Conservation (phyloP, 30 jellyfish, hydroid and myxozoan species). For the Cassiopea andromeda region DNA sequence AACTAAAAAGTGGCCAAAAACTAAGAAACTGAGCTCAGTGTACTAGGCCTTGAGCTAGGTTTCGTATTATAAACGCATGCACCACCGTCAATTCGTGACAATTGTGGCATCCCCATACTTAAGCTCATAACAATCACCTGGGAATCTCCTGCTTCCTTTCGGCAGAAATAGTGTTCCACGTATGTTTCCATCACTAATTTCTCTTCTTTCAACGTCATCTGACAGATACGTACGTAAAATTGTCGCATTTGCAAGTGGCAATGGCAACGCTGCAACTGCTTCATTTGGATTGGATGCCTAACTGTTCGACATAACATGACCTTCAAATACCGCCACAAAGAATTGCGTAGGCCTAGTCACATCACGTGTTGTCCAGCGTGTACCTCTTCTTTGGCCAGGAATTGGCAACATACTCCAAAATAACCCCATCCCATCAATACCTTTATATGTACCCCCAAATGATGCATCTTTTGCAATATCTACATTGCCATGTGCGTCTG, state of each 20-base stretch:
- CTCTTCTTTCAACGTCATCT: conserved; percentile 41
- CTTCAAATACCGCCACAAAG: conserved; percentile 20
- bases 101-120: neutral
- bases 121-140: conserved; percentile 48
- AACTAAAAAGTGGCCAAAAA: too few relatives aligned
- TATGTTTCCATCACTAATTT: conserved; percentile 52
- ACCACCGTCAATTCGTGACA: neutral
- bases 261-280: neutral
- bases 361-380: conserved; percentile 14
- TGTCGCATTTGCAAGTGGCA: conserved; percentile 30
- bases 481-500: conserved; percentile 38
- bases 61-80: too few relatives aligned
- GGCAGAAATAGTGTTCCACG: conserved; percentile 77
- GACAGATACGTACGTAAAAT: conserved; percentile 62
- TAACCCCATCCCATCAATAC: conserved; percentile 68
- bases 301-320: conserved; percentile 46
- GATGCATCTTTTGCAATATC: conserved; percentile 41
- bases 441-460: conserved; percentile 59
- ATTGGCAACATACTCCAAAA: conserved; percentile 75
- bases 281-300: neutral
- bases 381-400: conserved; percentile 59
- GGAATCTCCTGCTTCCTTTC: conserved; percentile 60
- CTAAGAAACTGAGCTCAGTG: too few relatives aligned
- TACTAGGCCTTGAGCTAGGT: too few relatives aligned
- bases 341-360: conserved; percentile 37